A percentile compares a stretch with the other conserved stretches of the same genome.
phyloP scores from a whole-genome alignment of 2,113 vertebrate species.

The Chlamydotis undulata region DNA sequence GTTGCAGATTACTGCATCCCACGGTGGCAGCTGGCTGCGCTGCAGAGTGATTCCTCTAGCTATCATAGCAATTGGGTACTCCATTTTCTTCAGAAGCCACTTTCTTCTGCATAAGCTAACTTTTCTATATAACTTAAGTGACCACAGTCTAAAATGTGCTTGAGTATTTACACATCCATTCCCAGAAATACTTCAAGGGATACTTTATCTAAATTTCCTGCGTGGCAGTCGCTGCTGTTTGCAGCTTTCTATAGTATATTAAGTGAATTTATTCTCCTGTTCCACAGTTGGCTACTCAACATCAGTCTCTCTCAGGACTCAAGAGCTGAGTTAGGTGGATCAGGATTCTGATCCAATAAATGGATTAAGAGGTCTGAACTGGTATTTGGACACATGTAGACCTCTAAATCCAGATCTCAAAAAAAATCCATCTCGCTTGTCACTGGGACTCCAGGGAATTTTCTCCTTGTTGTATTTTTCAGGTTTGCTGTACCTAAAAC shows the following conservation, averaged over 20 bases:
- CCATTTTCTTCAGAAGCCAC: neutral
- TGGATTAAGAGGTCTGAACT: neutral
- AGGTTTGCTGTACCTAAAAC: neutral
- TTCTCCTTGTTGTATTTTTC: neutral
- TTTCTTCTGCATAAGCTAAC: neutral
- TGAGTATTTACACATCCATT: neutral
- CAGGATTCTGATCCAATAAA: neutral
- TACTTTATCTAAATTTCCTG: neutral
- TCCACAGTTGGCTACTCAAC: neutral
- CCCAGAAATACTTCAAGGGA: neutral
- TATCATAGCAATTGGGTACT: neutral
- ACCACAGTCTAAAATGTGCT: neutral
- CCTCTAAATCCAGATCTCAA: neutral
- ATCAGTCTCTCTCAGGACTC: neutral
- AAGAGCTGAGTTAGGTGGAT: neutral
- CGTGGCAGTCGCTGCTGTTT: neutral
- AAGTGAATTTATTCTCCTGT: neutral
- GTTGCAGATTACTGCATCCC: neutral
- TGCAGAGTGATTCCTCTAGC: neutral
- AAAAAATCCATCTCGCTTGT: neutral
- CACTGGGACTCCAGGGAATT: neutral
- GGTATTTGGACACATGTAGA: neutral
- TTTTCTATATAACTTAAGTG: neutral
- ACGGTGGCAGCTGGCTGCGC: rapidly evolving
- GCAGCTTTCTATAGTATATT: neutral